A percentile compares a stretch with the other conserved stretches of the same genome.
phyloP scores from a whole-genome alignment of 2,113 vertebrate genomes.

The Dipodomys ordii region DNA sequence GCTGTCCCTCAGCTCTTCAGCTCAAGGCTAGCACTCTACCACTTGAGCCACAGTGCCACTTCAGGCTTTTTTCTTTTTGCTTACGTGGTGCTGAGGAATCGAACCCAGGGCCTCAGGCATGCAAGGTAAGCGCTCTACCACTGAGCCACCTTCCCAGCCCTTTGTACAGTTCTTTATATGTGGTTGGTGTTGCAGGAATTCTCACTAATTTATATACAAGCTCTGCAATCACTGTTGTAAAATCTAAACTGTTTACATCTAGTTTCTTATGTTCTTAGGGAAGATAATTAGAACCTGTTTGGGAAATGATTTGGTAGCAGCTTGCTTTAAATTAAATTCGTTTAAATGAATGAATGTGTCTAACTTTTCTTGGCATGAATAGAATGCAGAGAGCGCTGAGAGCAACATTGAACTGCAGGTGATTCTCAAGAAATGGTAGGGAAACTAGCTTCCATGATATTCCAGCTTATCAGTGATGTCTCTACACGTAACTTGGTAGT shows the following conservation, averaged over 20 bases:
- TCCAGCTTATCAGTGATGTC: not conserved
- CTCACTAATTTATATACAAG: not conserved
- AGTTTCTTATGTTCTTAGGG: not conserved
- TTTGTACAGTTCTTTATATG: not conserved
- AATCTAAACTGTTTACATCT: not conserved
- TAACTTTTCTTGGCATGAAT: not conserved
- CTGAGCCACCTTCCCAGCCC: too few species aligned
- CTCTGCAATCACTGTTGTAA: not conserved
- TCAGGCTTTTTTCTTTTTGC: too few species aligned
- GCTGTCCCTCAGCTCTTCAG: too few species aligned
- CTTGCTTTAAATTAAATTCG: not conserved
- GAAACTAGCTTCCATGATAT: not conserved
- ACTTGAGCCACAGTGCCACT: too few species aligned
- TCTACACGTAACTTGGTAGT: not conserved
- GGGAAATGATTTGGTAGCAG: not conserved
- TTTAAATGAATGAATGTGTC: not conserved
- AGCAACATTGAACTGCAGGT: not conserved
- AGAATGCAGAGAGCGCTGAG: not conserved
- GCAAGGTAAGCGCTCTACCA: too few species aligned
- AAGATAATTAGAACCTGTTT: not conserved
- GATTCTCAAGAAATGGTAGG: not conserved
- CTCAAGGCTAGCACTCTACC: too few species aligned
- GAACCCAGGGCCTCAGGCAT: too few species aligned
- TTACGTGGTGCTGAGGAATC: too few species aligned
- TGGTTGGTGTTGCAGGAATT: not conserved